Percentiles rank a stretch among this genome's conserved stretches.
These are phyloP conservation scores for Aegotheles bennettii DNA, from an alignment of 2,113 vertebrate species.

Conservation along the genomic window DNA sequence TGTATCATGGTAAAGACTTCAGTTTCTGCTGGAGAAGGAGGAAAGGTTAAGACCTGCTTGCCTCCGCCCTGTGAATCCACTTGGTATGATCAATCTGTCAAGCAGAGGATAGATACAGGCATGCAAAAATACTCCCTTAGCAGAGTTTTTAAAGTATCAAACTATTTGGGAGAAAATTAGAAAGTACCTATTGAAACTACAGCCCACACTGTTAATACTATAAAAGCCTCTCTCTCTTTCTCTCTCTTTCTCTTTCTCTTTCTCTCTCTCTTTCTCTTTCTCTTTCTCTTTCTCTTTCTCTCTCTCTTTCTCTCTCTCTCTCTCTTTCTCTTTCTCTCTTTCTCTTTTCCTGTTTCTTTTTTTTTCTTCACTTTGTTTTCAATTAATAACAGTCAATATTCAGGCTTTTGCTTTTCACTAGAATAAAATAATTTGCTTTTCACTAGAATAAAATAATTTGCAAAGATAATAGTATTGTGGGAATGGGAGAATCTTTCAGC, in stretches of 20 bases:
- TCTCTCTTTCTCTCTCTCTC: neutral
- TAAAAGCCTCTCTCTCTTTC: neutral
- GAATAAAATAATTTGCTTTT: slow-evolving; percentile 29
- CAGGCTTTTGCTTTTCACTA: slow-evolving; percentile 1
- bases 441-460: slow-evolving; percentile 17
- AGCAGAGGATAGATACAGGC: neutral
- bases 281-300: neutral
- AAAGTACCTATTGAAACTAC: neutral
- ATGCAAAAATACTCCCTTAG: neutral
- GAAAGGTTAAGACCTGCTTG: neutral
- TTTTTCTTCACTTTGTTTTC: neutral
- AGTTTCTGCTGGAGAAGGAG: neutral
- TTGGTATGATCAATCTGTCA: neutral
- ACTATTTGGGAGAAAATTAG: neutral
- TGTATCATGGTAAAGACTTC: neutral
- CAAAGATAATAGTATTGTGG: neutral
- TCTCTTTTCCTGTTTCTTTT: too few relatives aligned
- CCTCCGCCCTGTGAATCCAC: neutral
- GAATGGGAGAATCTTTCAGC: slow-evolving; percentile 5
- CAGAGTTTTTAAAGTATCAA: neutral
- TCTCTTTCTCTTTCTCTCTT: neutral
- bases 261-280: neutral
- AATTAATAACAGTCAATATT: neutral
- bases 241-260: neutral
- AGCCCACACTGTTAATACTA: neutral